Percentiles rank a stretch among this genome's conserved stretches.
phyloP scores from a whole-genome alignment of 2,113 vertebrate species.

The Salvelinus fontinalis region DNA sequence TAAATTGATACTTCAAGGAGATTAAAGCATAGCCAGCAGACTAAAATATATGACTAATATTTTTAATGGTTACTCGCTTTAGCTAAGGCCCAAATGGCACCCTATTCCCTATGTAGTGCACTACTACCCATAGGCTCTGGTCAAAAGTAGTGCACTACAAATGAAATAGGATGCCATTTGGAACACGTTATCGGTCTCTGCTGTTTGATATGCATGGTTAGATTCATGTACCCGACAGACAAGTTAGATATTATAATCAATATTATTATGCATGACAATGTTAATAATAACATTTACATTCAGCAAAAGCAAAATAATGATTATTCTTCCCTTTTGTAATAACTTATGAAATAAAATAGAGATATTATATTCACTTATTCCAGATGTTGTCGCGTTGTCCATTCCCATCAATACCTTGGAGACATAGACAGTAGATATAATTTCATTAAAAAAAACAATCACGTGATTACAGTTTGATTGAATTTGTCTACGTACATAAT shows the following conservation, averaged over 20 bases:
- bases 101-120: too few relatives aligned
- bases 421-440: conserved; percentile 17
- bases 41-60: neutral
- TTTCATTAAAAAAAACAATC: neutral
- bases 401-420: conserved; percentile 64
- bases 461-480: too few relatives aligned
- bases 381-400: conserved; percentile 36
- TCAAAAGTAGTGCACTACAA: too few relatives aligned
- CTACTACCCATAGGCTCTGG: too few relatives aligned
- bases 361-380: conserved; percentile 58
- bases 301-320: conserved; percentile 66
- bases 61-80: neutral
- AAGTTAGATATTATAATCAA: neutral
- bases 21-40: neutral
- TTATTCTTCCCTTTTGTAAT: conserved; percentile 56
- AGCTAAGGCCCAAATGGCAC: too few relatives aligned
- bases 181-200: neutral
- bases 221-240: neutral
- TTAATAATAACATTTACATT: conserved; percentile 67
- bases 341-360: conserved; percentile 69
- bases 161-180: too few relatives aligned
- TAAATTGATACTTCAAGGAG: neutral
- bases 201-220: neutral
- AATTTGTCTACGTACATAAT: neutral
- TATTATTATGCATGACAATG: conserved; percentile 13